Base-by-base conservation (phyloP, 2,113 vertebrate genomes). In the Recurvirostra avosetta region DNA sequence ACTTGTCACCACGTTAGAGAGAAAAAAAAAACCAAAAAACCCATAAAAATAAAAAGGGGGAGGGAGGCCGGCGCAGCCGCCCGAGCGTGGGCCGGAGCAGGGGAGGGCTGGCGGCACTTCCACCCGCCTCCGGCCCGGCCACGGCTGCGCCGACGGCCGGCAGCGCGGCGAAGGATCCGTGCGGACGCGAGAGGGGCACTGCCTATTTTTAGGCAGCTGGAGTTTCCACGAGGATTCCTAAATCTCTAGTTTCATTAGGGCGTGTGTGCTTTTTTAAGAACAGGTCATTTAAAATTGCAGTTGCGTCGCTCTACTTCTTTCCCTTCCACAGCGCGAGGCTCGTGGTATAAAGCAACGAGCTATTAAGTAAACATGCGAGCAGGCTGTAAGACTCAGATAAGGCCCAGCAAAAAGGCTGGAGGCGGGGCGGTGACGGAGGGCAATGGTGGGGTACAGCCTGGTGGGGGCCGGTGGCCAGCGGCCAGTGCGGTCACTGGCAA, bases 211-310 rank as follows among this genome's bases (percentile, higher is more conserved):
- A 97, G 94, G 89, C 74, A 76, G 89, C 87, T 95, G 95, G 95
- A 97, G 91, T 96, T 95, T 96, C 97, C 96, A 90, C 55, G 87
- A 96, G 92, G 97, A 96, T 95, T 96, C 96, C 87, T 87, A 95
- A 96, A 95, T 96, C 96, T 97, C 96, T 93, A 8, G 87, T 97
- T 97, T 96, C 96, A 97, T 94, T 90, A 94, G 92, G 92, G 91
- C 6, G 50, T 92, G 93, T 80, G 89, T 73, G 91, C 93, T 97
- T 95, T 97, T 97, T 97, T 79, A 95, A 91, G 94, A 96, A 88
- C 93, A 47, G 94, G 95, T 88, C 74, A 32, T 96, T 96, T 96
- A 43, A 92, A 96, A 86, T 49, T 90, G 96, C 25, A 81, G 97
- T 94, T 88, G 84, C 8, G 10, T 67, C 0, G n/a, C 55, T 90